Evolutionary conservation across 2,113 vertebrate species (phyloP).

Genomic region (Pelvicachromis taeniatus): DNA sequence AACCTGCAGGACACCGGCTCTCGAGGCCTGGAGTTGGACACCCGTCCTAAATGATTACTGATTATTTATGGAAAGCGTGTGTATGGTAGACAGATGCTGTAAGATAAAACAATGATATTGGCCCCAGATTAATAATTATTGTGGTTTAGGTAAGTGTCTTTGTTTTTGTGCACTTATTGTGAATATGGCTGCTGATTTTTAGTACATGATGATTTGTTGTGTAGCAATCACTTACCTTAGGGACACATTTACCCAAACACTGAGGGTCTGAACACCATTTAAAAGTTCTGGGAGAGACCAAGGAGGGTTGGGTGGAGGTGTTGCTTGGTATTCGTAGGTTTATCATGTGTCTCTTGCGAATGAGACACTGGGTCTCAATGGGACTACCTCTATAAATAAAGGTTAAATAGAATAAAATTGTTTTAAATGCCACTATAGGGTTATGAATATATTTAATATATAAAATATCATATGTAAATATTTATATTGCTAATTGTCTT

Average conservation of each 20-base stretch:
- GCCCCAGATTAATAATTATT: not conserved
- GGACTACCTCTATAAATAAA: not conserved
- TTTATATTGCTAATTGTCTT: not conserved
- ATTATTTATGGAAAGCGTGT: not conserved
- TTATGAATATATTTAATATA: not conserved
- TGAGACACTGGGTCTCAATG: not conserved
- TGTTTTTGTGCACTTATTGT: not conserved
- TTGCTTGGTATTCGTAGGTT: not conserved
- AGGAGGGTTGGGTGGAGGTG: not conserved
- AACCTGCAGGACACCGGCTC: too few species aligned
- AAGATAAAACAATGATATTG: not conserved
- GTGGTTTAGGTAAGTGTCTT: not conserved
- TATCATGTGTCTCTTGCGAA: not conserved
- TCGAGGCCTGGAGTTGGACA: too few species aligned
- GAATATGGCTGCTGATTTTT: not conserved
- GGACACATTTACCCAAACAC: too few species aligned
- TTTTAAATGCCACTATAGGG: not conserved
- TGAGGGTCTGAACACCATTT: not conserved
- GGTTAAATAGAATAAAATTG: not conserved
- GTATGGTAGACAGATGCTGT: not conserved
- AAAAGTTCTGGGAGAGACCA: not conserved
- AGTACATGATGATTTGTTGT: fast-evolving
- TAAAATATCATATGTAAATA: not conserved
- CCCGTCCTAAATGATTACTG: not conserved
- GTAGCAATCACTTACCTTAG: too few species aligned